Percentiles rank a stretch among this genome's conserved stretches.
Evolutionary conservation across 2,113 vertebrate genomes (phyloP).

Genomic region (Triplophysa tibetana): DNA sequence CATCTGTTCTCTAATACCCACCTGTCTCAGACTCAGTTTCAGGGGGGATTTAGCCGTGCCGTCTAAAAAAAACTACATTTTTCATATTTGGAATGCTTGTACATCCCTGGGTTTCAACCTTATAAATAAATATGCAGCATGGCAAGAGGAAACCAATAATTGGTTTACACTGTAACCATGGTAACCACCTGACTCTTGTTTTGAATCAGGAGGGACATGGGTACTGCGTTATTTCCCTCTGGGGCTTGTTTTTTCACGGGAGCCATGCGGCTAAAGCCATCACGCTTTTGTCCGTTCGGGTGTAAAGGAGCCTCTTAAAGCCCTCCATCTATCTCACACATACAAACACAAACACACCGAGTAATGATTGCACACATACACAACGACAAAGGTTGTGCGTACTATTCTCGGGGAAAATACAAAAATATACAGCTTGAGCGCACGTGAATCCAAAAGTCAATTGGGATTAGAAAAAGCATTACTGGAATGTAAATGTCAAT

Average conservation of each 20-base stretch:
- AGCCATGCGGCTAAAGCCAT: conserved; percentile 2
- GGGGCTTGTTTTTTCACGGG: neutral
- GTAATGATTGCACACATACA: neutral
- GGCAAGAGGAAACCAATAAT: conserved; percentile 38
- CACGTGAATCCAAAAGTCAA: too few species aligned
- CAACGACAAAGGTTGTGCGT: too few species aligned
- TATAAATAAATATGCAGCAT: conserved; percentile 8
- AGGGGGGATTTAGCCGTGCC: neutral
- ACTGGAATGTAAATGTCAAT: too few species aligned
- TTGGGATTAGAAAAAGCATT: too few species aligned
- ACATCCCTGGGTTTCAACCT: neutral
- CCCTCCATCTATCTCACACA: neutral
- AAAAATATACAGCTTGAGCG: too few species aligned
- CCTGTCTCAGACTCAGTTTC: neutral
- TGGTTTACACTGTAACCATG: conserved; percentile 51
- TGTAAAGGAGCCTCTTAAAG: neutral
- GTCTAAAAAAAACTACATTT: neutral
- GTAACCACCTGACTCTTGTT: conserved; percentile 50
- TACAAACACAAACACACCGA: neutral
- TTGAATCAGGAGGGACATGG: conserved; percentile 25
- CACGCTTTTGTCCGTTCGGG: neutral
- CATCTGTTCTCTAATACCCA: conserved; percentile 27
- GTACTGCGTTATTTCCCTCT: conserved; percentile 26
- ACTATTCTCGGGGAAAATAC: too few species aligned
- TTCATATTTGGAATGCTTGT: conserved; percentile 24